Evolutionary conservation across 2,888 invertebrate genomes (phyloP), one percentile per base, ranked within the genome.

Genomic region (Gnatocerus cornutus): DNA sequence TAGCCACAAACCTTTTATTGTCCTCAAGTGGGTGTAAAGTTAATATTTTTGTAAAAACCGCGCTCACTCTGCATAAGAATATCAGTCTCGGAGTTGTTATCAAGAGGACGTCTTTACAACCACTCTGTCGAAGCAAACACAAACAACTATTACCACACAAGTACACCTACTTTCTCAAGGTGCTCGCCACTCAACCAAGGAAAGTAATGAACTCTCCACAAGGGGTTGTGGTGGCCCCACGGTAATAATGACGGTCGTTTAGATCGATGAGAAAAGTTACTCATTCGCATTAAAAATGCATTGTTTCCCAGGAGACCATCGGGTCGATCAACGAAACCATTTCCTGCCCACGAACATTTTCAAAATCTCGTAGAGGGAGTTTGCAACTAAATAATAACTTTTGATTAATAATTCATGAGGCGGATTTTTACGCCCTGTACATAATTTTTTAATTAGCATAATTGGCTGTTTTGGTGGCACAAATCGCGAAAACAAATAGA

Each of bases 291-390:
- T 68, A 62, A 68, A 62, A 68, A 68, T 68, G 68, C 52, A 68
- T 62, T 45, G 68, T 68, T 62, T 62, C 68, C 67, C 55, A 27
- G 62, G 68, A 68, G 62, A 68, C 62, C 62, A 52, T 12, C 37
- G 41, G 52, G 27, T 67, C 61, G 68, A 68, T 62, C 55, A 62
- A 45, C 55, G 21, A 10, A 53, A 12, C 63, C 63, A 16, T 58
- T 58, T 43, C 8, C 58, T 43, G 12, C 10, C 27, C 13, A 5
- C 58, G 33, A 21, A 21, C 16, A 30, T 52, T 52, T 52, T 52
- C 7, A 33, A 30, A 52, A 52, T 46, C 16, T 46, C 3, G 16
- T 16, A 16, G 8, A 46, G 21, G 21, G 21, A 21, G 8, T 46
- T 13, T 46, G 7, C 3, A 33, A 30, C 7, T 12, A 50, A 50